Evolutionary conservation across 2,113 vertebrate genomes (phyloP).

Genomic region (Rhea americana): DNA sequence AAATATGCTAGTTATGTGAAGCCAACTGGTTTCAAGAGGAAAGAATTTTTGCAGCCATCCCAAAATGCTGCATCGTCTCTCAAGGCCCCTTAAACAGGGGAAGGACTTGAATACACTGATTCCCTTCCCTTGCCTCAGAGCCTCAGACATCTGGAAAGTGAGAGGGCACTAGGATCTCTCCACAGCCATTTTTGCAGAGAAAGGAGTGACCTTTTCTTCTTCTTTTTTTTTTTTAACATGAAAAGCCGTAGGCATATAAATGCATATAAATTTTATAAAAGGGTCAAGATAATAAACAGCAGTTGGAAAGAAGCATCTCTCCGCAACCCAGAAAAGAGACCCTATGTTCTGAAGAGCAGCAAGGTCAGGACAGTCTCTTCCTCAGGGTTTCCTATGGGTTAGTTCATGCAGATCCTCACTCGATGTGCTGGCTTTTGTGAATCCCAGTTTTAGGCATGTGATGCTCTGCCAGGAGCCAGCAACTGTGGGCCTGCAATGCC

Average conservation of each 20-base stretch:
- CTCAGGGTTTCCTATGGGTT: neutral
- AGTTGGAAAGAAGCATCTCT: neutral
- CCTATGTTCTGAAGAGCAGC: neutral
- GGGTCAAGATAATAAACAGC: neutral
- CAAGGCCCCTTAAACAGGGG: neutral
- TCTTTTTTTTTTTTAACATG: neutral
- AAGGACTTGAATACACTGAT: neutral
- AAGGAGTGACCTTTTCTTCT: neutral
- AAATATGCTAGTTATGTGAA: neutral
- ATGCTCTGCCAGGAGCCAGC: fast-evolving
- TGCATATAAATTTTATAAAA: neutral
- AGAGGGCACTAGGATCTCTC: neutral
- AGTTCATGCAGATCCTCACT: neutral
- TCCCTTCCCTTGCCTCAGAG: neutral
- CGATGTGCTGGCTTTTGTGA: neutral
- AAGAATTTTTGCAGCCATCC: fast-evolving
- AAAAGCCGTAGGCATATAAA: neutral
- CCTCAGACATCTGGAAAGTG: neutral
- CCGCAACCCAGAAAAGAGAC: neutral
- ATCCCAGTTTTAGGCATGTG: neutral
- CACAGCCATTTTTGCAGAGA: neutral
- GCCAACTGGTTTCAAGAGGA: fast-evolving
- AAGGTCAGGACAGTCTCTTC: neutral
- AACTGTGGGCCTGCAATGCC: neutral
- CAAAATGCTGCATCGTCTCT: neutral